A percentile compares a stretch with the other conserved stretches of the same genome.
These are phyloP conservation scores for Trichopoda pennipes DNA, from an alignment of 2,888 invertebrate genomes.

Conservation along the genomic window DNA sequence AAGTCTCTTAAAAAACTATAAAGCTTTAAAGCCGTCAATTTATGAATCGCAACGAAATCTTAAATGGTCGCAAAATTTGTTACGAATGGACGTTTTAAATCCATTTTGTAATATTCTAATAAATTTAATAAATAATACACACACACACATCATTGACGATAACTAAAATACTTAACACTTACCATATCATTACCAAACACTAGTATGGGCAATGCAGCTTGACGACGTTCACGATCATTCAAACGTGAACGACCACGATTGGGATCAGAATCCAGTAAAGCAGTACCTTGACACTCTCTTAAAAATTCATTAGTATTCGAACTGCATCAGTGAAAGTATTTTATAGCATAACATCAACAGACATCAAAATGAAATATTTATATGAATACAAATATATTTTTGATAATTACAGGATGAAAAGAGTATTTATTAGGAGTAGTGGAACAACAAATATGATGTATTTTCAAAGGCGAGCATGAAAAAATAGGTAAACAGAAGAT, in stretches of 20 bases:
- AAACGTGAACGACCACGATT: conserved; percentile 82
- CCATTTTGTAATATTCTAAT: too few relatives aligned
- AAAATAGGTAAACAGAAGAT: conserved; percentile 6
- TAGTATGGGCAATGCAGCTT: conserved; percentile 93
- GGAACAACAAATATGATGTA: conserved; percentile 20
- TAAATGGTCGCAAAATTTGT: background rate
- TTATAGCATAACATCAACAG: conserved; percentile 68
- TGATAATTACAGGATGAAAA: conserved; percentile 41
- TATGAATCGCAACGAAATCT: too few relatives aligned
- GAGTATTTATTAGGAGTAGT: background rate
- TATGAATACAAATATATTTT: conserved; percentile 54
- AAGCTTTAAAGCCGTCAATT: too few relatives aligned
- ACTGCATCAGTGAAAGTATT: conserved; percentile 80
- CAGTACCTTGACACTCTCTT: conserved; percentile 85
- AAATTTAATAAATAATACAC: background rate
- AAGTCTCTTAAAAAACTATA: too few relatives aligned
- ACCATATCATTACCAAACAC: conserved; percentile 95
- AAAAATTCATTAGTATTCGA: conserved; percentile 92
- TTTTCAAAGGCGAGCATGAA: conserved; percentile 25
- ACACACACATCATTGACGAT: background rate
- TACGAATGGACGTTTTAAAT: too few relatives aligned
- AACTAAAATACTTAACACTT: conserved; percentile 66
- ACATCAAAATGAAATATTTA: conserved; percentile 65
- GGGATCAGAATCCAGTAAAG: conserved; percentile 81
- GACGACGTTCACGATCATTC: conserved; percentile 90